Percentiles rank a stretch among this genome's conserved stretches.
Conservation (phyloP, 2,888 invertebrate species). For the Cordilura impudica region DNA sequence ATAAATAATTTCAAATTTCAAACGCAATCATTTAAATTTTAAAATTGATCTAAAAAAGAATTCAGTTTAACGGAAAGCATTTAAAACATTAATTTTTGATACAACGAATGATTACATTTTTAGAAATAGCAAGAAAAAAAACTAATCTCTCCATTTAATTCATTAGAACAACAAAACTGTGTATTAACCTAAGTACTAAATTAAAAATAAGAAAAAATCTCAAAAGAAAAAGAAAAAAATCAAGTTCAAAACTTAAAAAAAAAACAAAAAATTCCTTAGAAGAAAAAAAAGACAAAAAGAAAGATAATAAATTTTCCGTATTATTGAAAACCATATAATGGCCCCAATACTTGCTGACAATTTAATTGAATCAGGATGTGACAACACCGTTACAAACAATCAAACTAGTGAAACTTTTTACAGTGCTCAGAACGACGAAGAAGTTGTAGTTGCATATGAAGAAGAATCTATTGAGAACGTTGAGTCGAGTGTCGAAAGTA, state of each 20-base stretch:
- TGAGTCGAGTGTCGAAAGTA: constrained; percentile 58
- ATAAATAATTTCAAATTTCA: background rate
- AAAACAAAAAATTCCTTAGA: background rate
- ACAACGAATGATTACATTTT: background rate
- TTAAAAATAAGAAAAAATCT: constrained; percentile 26
- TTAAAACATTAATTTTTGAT: constrained; percentile 1
- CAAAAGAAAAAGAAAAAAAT: constrained; percentile 15
- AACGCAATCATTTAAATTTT: background rate
- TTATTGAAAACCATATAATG: constrained; percentile 73
- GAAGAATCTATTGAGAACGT: constrained; percentile 35
- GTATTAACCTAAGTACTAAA: constrained; percentile 28
- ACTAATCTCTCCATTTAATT: constrained; percentile 25
- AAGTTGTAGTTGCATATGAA: constrained; percentile 25
- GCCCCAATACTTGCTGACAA: constrained; percentile 77
- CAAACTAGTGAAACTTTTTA: constrained; percentile 54
- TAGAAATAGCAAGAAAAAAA: background rate
- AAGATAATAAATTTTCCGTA: constrained; percentile 54
- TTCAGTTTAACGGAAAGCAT: constrained; percentile 2
- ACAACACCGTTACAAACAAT: constrained; percentile 65
- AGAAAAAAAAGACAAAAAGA: constrained; percentile 35
- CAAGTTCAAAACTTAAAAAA: constrained; percentile 43
- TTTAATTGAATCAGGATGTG: constrained; percentile 75
- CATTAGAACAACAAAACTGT: constrained; percentile 38
- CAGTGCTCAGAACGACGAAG: constrained; percentile 15
- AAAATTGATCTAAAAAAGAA: background rate